phyloP scores from a whole-genome alignment of 2,113 vertebrate species.

The Saguinus imperator region DNA sequence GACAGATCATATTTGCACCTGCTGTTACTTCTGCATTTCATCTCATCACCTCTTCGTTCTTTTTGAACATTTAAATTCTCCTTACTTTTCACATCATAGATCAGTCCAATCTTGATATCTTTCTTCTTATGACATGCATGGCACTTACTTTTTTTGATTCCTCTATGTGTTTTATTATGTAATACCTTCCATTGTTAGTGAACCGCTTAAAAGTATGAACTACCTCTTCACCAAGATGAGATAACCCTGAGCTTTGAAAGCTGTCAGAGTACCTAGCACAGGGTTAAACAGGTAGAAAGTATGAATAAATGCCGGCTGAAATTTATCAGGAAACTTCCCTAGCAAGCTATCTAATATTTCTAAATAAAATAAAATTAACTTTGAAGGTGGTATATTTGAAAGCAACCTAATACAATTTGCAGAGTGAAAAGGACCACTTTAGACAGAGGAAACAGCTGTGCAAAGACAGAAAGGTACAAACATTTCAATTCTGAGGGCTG shows the following conservation, averaged over 20 bases:
- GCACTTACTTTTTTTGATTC: not conserved
- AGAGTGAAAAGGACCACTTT: not conserved
- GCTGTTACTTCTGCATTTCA: not conserved
- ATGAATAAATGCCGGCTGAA: not conserved
- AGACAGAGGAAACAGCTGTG: not conserved
- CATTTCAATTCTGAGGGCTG: not conserved
- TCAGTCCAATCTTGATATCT: not conserved
- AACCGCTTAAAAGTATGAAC: not conserved
- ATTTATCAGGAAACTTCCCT: not conserved
- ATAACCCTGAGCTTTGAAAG: not conserved
- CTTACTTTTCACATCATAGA: not conserved
- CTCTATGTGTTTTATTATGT: not conserved
- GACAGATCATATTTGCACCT: not conserved
- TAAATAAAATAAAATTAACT: slow-evolving; percentile 8
- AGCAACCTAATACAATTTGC: not conserved
- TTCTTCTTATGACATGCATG: not conserved
- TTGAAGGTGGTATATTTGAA: not conserved
- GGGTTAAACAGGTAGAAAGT: not conserved
- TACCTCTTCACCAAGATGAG: not conserved
- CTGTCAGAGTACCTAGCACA: not conserved
- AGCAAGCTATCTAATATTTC: not conserved
- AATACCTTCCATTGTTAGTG: not conserved
- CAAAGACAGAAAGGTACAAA: slow-evolving; percentile 4
- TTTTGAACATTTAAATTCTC: not conserved
- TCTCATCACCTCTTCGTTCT: not conserved